A percentile compares a stretch with the other conserved stretches of the same genome.
Evolutionary conservation across 2,888 invertebrate genomes (phyloP).

Genomic region (Operophtera brumata): DNA sequence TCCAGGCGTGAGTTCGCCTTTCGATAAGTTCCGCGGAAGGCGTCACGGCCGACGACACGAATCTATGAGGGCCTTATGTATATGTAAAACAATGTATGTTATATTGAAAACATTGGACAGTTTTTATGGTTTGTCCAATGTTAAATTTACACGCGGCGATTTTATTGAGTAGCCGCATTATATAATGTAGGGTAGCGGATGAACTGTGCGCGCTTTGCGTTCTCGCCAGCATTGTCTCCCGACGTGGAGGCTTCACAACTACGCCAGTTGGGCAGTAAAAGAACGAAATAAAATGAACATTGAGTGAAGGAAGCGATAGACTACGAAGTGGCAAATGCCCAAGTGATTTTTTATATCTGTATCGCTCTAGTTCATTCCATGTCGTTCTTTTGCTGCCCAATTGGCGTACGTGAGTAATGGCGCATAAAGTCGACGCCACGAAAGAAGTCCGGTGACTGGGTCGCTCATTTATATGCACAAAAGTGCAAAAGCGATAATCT

Average conservation of each 20-base stretch:
- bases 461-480: too few relatives aligned
- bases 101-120: conserved; percentile 53
- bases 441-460: too few relatives aligned
- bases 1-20: conserved; percentile 41
- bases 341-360: too few relatives aligned
- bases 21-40: conserved; percentile 32
- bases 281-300: too few relatives aligned
- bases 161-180: conserved; percentile 76
- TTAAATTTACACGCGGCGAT: conserved; percentile 74
- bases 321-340: too few relatives aligned
- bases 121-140: conserved; percentile 66
- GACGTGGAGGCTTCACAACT: conserved; percentile 30
- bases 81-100: conserved; percentile 38
- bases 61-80: conserved; percentile 41
- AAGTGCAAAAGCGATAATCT: too few relatives aligned
- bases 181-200: conserved; percentile 56
- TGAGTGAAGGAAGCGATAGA: too few relatives aligned
- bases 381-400: too few relatives aligned
- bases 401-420: too few relatives aligned
- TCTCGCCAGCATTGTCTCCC: conserved; percentile 33
- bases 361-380: too few relatives aligned
- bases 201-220: conserved; percentile 33
- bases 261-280: not conserved
- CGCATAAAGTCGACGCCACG: too few relatives aligned
- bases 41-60: conserved; percentile 34